phyloP scores from a whole-genome alignment of 1,140 invertebrate species.

The Paraescarpia echinospica region DNA sequence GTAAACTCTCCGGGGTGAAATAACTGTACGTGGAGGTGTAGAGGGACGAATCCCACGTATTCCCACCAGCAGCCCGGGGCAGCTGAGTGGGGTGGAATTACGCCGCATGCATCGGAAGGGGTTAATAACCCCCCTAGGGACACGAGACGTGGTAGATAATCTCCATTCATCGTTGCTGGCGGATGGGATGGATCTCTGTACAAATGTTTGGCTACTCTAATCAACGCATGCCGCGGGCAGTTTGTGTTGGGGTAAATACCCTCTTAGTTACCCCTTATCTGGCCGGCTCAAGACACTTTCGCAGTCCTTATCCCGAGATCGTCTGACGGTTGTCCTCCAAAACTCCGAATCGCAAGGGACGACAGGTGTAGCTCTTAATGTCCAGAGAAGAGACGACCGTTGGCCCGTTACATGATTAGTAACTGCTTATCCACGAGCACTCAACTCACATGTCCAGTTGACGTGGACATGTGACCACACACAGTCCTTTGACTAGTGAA shows the following conservation, averaged over 20 bases:
- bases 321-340: background rate
- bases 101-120: background rate
- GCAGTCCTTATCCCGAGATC: background rate
- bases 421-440: no score
- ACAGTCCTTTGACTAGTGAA: no score
- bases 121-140: background rate
- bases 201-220: constrained; percentile 1
- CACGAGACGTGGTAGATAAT: background rate
- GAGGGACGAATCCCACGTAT: background rate
- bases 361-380: background rate
- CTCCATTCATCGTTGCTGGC: background rate
- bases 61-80: background rate
- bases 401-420: background rate
- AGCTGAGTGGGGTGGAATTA: background rate
- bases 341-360: background rate
- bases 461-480: no score
- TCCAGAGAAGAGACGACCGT: background rate
- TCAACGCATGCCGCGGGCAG: background rate
- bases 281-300: background rate
- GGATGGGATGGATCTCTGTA: background rate
- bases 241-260: background rate
- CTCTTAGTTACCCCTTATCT: background rate
- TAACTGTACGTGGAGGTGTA: background rate
- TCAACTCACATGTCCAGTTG: no score
- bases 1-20: background rate